Percentiles rank a stretch among this genome's conserved stretches.
Conservation (phyloP, 2,888 invertebrate species). For the Empis livida region DNA sequence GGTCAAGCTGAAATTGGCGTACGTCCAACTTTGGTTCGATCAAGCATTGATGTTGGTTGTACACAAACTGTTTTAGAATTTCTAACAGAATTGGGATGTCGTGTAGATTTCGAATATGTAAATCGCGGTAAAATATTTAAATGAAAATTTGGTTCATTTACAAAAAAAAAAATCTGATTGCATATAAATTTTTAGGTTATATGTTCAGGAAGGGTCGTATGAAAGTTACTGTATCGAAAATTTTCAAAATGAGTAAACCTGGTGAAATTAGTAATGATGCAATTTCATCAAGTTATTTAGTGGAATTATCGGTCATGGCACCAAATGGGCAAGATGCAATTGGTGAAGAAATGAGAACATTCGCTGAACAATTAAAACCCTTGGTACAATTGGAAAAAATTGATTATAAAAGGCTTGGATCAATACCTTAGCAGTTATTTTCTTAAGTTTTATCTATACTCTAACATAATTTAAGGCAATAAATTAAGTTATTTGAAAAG, state of each 20-base stretch:
- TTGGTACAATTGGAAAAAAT: conserved; percentile 86
- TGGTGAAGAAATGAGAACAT: conserved; percentile 88
- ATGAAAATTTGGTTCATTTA: background rate
- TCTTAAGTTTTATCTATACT: no score
- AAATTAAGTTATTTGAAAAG: no score
- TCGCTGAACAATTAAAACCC: conserved; percentile 88
- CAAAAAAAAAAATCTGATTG: no score
- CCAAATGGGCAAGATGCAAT: conserved; percentile 67
- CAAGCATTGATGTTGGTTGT: conserved; percentile 85
- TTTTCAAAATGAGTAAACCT: conserved; percentile 69
- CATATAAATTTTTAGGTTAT: no score
- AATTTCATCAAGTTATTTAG: conserved; percentile 83
- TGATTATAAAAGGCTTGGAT: conserved; percentile 57
- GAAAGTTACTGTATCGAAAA: conserved; percentile 93
- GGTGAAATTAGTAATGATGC: conserved; percentile 59
- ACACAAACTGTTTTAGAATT: conserved; percentile 84
- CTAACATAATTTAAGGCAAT: no score
- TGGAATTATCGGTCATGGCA: conserved; percentile 74
- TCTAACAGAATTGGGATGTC: conserved; percentile 79
- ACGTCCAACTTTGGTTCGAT: conserved; percentile 79
- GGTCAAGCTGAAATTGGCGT: conserved; percentile 82
- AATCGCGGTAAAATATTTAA: conserved; percentile 52
- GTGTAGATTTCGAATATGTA: conserved; percentile 87
- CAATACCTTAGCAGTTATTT: no score
- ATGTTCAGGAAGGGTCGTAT: conserved; percentile 94